Conservation (phyloP, 1,140 invertebrate species). For the Nymphalis io region DNA sequence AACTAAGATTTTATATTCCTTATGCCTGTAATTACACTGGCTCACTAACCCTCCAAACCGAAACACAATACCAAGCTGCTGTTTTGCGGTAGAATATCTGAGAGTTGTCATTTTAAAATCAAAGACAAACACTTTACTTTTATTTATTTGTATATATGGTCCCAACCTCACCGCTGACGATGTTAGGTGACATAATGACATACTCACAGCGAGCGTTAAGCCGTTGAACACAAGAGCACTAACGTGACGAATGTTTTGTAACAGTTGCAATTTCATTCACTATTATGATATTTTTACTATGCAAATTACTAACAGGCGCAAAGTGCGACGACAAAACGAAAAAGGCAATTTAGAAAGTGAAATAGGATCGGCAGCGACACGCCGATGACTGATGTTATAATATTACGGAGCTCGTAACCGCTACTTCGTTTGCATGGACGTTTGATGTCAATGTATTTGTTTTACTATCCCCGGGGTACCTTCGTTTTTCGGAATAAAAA, state of each 20-base stretch:
- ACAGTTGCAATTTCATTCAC: constrained; percentile 7
- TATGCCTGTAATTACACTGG: too few species aligned
- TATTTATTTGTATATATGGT: background rate
- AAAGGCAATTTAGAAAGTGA: constrained; percentile 38
- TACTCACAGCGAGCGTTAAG: constrained; percentile 3
- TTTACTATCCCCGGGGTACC: too few species aligned
- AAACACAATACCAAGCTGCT: too few species aligned
- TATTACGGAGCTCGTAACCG: background rate
- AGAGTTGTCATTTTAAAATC: too few species aligned
- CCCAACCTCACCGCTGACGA: background rate
- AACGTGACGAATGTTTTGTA: constrained; percentile 26
- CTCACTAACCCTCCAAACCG: too few species aligned
- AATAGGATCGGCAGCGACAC: constrained; percentile 2
- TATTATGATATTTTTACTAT: constrained; percentile 38
- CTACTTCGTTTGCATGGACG: too few species aligned
- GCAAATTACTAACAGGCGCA: constrained; percentile 32
- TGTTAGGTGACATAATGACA: background rate
- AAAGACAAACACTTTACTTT: too few species aligned
- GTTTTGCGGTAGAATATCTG: too few species aligned
- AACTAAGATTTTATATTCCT: too few species aligned
- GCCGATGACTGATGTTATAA: constrained; percentile 9
- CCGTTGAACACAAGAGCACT: constrained; percentile 16
- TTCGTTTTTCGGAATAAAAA: too few species aligned
- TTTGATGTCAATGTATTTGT: too few species aligned
- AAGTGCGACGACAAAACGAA: constrained; percentile 37